A percentile compares a stretch with the other conserved stretches of the same genome.
phyloP scores from a whole-genome alignment of 2,113 vertebrate genomes.

The Nothobranchius furzeri region DNA sequence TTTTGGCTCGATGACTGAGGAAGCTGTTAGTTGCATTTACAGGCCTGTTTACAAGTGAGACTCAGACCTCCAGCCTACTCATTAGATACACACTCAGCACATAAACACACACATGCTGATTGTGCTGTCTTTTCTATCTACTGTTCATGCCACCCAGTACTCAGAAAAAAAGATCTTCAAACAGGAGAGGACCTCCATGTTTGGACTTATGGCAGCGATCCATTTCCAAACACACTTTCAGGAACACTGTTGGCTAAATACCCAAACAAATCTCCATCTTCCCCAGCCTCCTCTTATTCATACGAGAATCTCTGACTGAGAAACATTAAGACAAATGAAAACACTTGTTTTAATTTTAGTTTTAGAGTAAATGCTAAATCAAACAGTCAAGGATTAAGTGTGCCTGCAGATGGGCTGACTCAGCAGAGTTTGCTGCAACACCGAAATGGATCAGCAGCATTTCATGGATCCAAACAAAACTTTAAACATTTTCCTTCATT shows the following conservation, averaged over 20 bases:
- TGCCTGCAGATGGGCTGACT: neutral
- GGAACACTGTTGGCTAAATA: neutral
- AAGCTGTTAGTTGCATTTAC: constrained; percentile 51
- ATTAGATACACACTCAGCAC: constrained; percentile 38
- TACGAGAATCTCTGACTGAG: neutral
- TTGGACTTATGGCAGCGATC: neutral
- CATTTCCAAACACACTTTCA: neutral
- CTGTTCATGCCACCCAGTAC: neutral
- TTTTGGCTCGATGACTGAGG: constrained; percentile 38
- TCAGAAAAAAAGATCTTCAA: neutral
- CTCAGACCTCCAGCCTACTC: constrained; percentile 37
- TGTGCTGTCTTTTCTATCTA: constrained; percentile 16
- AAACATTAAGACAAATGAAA: neutral
- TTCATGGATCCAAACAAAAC: too few species aligned
- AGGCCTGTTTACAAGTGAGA: constrained; percentile 57
- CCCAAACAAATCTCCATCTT: neutral
- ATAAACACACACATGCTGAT: constrained; percentile 30
- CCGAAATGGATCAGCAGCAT: neutral
- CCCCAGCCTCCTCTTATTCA: constrained; percentile 5
- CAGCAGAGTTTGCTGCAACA: constrained; percentile 11
- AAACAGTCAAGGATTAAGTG: neutral
- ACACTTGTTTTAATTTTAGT: neutral
- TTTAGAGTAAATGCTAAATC: neutral
- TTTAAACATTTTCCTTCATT: too few species aligned
- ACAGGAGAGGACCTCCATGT: neutral